These are phyloP conservation scores for Cichlasoma orientale DNA, from an alignment of 2,797 vertebrate species.

Conservation along the genomic window DNA sequence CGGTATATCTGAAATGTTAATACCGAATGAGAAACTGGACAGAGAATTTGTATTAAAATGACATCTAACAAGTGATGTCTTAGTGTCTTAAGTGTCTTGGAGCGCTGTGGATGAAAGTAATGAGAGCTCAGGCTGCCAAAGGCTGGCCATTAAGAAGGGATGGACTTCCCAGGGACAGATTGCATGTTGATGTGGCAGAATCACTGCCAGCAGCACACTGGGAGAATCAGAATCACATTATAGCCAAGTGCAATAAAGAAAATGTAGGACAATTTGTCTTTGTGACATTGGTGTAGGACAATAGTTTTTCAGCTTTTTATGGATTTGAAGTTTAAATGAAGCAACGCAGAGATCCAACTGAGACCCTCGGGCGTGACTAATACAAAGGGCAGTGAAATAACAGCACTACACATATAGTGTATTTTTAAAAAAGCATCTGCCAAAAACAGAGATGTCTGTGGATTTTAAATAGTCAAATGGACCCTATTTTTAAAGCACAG, in stretches of 20 bases:
- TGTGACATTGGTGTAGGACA: not conserved
- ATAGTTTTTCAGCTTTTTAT: not conserved
- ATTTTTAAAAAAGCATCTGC: not conserved
- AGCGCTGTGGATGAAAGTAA: slow-evolving; percentile 24
- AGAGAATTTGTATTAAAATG: slow-evolving; percentile 24
- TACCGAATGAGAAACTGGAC: slow-evolving; percentile 16
- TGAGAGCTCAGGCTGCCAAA: slow-evolving; percentile 41
- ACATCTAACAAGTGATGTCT: slow-evolving; percentile 19
- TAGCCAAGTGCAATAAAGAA: not conserved
- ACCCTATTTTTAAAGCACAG: slow-evolving; percentile 23
- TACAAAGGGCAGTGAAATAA: not conserved
- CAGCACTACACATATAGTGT: too few species aligned
- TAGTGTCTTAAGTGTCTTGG: not conserved
- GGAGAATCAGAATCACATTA: slow-evolving; percentile 27
- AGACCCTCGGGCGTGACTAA: not conserved
- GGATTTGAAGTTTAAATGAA: not conserved
- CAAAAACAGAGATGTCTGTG: not conserved
- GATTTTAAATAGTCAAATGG: slow-evolving; percentile 36
- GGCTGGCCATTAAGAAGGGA: slow-evolving; percentile 42
- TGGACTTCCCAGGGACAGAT: slow-evolving; percentile 27
- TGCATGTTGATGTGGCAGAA: slow-evolving; percentile 24
- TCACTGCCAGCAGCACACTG: slow-evolving; percentile 6
- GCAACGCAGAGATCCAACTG: not conserved
- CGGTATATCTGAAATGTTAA: not conserved
- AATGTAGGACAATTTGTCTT: slow-evolving; percentile 14